Evolutionary conservation across 2,888 invertebrate genomes (phyloP).

Genomic region (Drosophila acutilabella): DNA sequence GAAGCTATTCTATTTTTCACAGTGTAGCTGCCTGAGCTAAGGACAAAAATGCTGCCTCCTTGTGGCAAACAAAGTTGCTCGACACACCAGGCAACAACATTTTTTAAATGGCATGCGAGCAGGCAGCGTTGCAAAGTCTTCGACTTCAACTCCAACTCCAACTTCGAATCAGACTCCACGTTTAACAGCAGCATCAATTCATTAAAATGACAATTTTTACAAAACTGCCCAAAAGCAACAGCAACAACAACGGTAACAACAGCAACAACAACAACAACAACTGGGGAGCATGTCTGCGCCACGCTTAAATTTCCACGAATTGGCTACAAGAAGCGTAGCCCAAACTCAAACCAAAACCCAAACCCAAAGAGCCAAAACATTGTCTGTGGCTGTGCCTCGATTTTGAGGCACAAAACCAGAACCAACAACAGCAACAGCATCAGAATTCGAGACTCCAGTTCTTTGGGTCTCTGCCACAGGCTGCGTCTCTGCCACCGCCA

Average conservation of each 20-base stretch:
- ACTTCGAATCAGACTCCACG: slow-evolving; percentile 44
- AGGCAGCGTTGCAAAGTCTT: slow-evolving; percentile 14
- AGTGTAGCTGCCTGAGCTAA: neutral
- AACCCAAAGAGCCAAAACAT: slow-evolving; percentile 53
- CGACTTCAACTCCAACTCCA: neutral
- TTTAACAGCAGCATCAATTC: slow-evolving; percentile 84
- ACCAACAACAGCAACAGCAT: slow-evolving; percentile 8
- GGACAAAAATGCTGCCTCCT: slow-evolving; percentile 18
- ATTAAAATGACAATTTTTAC: slow-evolving; percentile 84
- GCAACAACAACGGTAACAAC: slow-evolving; percentile 31
- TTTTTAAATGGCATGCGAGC: slow-evolving; percentile 74
- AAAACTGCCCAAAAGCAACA: slow-evolving; percentile 81
- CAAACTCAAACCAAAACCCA: slow-evolving; percentile 25
- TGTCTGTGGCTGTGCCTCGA: slow-evolving; percentile 46
- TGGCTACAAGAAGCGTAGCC: slow-evolving; percentile 77
- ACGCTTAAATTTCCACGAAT: slow-evolving; percentile 83
- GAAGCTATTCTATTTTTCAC: neutral
- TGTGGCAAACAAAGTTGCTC: slow-evolving; percentile 72
- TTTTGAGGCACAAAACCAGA: slow-evolving; percentile 22
- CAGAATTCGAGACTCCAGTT: slow-evolving; percentile 35
- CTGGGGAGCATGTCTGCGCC: slow-evolving; percentile 75
- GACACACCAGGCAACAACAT: slow-evolving; percentile 74
- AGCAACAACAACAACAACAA: slow-evolving; percentile 61
- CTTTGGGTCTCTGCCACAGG: slow-evolving; percentile 29
- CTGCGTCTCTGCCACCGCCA: slow-evolving; percentile 25